Percentiles rank a stretch among this genome's conserved stretches.
phyloP scores from a whole-genome alignment of 2,113 vertebrate genomes.

The Colistium nudipinnis region DNA sequence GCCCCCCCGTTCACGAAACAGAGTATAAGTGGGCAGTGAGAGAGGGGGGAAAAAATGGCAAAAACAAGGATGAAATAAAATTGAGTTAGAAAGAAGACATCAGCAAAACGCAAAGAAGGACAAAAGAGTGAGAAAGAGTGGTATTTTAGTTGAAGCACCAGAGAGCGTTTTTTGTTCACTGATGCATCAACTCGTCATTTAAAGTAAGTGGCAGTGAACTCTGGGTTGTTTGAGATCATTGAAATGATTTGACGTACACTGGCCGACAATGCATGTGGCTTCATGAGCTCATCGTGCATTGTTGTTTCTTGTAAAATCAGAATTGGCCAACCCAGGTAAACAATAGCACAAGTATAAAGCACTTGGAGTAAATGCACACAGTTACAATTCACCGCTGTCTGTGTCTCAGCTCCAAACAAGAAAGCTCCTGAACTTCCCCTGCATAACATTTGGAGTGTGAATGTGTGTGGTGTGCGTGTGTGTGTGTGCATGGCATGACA shows the following conservation, averaged over 20 bases:
- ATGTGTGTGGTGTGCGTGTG: constrained; percentile 15
- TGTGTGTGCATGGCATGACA: neutral
- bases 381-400: neutral
- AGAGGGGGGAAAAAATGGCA: no score
- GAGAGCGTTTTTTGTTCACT: neutral
- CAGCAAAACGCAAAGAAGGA: no score
- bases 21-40: no score
- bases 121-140: no score
- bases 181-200: neutral
- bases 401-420: neutral
- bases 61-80: no score
- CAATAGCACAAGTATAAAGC: neutral
- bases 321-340: neutral
- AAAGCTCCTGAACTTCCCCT: constrained; percentile 14
- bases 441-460: constrained; percentile 11
- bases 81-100: no score
- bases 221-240: neutral
- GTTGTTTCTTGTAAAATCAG: neutral
- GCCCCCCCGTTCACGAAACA: no score
- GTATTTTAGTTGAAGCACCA: neutral
- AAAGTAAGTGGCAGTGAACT: neutral
- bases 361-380: neutral
- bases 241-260: neutral
- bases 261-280: neutral
- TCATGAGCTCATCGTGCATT: neutral